phyloP scores from a whole-genome alignment of 2,888 invertebrate species.

The Tetheella fluctuosa region DNA sequence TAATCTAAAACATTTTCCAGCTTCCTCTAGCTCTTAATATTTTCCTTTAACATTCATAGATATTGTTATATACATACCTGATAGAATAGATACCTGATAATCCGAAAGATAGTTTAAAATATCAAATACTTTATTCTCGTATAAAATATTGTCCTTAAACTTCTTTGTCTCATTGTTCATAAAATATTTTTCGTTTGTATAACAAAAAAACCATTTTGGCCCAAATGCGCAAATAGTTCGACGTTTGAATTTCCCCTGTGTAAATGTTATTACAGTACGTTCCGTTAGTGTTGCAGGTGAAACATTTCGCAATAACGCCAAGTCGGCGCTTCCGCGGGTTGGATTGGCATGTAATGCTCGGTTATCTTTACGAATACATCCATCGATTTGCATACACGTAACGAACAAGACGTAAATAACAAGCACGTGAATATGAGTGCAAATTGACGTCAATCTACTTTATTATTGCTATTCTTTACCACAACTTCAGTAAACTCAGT shows the following conservation, averaged over 20 bases:
- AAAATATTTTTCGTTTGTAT: constrained; percentile 73
- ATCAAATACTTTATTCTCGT: constrained; percentile 58
- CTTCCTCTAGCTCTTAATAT: constrained; percentile 43
- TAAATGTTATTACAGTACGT: constrained; percentile 78
- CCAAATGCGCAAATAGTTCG: constrained; percentile 80
- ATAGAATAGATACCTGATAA: background rate
- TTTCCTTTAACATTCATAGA: constrained; percentile 41
- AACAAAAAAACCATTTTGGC: constrained; percentile 80
- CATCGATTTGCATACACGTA: background rate
- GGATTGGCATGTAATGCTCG: constrained; percentile 51
- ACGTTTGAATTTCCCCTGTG: constrained; percentile 81
- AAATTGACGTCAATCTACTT: background rate
- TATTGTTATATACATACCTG: constrained; percentile 10
- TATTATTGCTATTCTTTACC: no score
- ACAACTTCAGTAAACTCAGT: constrained; percentile 30
- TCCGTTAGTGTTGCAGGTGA: constrained; percentile 69
- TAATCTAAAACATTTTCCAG: constrained; percentile 70
- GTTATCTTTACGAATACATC: constrained; percentile 8
- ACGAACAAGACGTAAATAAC: constrained; percentile 30
- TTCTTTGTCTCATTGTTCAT: constrained; percentile 75
- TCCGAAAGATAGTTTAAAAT: constrained; percentile 19
- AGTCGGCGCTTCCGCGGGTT: constrained; percentile 44
- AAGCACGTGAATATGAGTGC: background rate
- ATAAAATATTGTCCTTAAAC: constrained; percentile 52
- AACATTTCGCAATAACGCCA: constrained; percentile 69